Conservation (phyloP, 2,888 invertebrate genomes). For the Gymnosoma rotundatum region DNA sequence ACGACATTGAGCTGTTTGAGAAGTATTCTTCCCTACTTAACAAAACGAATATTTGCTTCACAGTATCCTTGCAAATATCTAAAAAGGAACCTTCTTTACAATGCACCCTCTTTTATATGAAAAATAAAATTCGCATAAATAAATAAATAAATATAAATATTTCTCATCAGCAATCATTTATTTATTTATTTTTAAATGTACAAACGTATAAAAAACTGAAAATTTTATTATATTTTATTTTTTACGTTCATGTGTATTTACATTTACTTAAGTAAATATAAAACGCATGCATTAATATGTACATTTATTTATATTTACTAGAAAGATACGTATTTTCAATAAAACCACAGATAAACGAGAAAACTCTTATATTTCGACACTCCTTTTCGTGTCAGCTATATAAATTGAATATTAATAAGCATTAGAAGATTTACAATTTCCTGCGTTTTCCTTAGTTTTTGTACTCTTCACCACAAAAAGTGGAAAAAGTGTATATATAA, state of each 20-base stretch:
- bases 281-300: neutral
- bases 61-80: conserved; percentile 24
- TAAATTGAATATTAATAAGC: neutral
- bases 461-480: too few species aligned
- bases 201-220: too few species aligned
- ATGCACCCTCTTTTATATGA: conserved; percentile 53
- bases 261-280: conserved; percentile 25
- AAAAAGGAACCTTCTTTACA: conserved; percentile 49
- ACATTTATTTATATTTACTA: neutral
- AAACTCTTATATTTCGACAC: neutral
- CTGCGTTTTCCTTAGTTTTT: too few species aligned
- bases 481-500: too few species aligned
- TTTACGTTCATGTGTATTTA: conserved; percentile 28
- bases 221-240: too few species aligned
- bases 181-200: conserved; percentile 19
- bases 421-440: neutral
- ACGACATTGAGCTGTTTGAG: neutral
- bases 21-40: neutral
- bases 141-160: conserved; percentile 50
- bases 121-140: conserved; percentile 18
- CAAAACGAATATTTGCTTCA: neutral
- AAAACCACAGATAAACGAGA: neutral
- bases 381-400: neutral
- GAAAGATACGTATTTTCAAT: too few species aligned
- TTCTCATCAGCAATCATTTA: conserved; percentile 51